Evolutionary conservation across 2,113 vertebrate species (phyloP).

Genomic region (Silurus meridionalis): DNA sequence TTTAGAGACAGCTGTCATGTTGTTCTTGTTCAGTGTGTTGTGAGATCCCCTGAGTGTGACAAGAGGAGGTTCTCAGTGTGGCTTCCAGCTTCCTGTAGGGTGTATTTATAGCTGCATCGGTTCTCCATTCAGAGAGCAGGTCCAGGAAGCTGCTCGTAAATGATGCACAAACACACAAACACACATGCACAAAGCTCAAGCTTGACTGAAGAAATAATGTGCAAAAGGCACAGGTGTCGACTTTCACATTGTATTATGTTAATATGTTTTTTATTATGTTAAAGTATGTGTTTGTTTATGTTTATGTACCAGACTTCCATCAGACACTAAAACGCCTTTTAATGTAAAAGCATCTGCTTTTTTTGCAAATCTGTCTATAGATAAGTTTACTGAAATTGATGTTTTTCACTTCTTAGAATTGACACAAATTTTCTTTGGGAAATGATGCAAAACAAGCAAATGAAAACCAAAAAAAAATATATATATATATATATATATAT

Average conservation of each 20-base stretch:
- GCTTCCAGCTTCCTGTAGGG: constrained; percentile 15
- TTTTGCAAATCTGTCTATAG: background rate
- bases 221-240: constrained; percentile 7
- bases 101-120: constrained; percentile 32
- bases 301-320: background rate
- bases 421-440: background rate
- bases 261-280: too few species aligned
- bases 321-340: background rate
- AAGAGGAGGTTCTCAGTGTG: background rate
- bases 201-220: constrained; percentile 17
- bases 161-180: constrained; percentile 5
- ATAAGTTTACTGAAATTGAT: background rate
- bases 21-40: background rate
- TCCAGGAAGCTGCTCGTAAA: constrained; percentile 5
- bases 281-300: background rate
- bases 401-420: background rate
- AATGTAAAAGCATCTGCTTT: background rate
- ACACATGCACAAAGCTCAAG: background rate
- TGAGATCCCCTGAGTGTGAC: constrained; percentile 7
- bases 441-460: background rate
- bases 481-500: too few species aligned
- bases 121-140: constrained; percentile 16
- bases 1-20: background rate
- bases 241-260: background rate
- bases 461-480: too few species aligned